phyloP scores from a whole-genome alignment of 2,888 invertebrate species.

The Melikaiella ostensackeni region DNA sequence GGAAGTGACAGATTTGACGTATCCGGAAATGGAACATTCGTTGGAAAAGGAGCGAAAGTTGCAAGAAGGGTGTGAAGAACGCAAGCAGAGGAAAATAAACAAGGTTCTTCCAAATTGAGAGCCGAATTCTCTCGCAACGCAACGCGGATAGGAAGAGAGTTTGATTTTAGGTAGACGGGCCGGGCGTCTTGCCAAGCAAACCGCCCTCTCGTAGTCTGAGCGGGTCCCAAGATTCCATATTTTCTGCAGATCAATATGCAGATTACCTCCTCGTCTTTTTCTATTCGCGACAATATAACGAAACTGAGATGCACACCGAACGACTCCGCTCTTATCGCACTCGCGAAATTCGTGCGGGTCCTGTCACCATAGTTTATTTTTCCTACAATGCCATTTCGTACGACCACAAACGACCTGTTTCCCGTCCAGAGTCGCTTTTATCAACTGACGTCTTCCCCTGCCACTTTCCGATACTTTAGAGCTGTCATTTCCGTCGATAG shows the following conservation, averaged over 20 bases:
- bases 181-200: constrained; percentile 60
- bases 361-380: constrained; percentile 40
- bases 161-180: constrained; percentile 56
- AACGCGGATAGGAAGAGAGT: constrained; percentile 47
- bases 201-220: constrained; percentile 46
- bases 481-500: constrained; percentile 3
- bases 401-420: constrained; percentile 14
- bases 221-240: constrained; percentile 55
- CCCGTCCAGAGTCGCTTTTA: constrained; percentile 14
- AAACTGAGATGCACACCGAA: constrained; percentile 63
- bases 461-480: constrained; percentile 18
- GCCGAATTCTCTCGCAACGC: constrained; percentile 34
- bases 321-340: constrained; percentile 59
- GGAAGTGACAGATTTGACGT: constrained; percentile 11
- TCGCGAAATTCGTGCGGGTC: constrained; percentile 50
- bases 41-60: not conserved
- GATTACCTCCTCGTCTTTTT: constrained; percentile 66
- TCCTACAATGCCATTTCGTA: constrained; percentile 30
- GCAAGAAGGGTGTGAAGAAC: constrained; percentile 21
- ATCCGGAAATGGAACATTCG: constrained; percentile 19
- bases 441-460: constrained; percentile 6
- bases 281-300: constrained; percentile 68
- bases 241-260: constrained; percentile 70
- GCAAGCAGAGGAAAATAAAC: constrained; percentile 22
- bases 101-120: constrained; percentile 39